Evolutionary conservation across 2,113 vertebrate genomes (phyloP).

Genomic region (Trichomycterus rosablanca): DNA sequence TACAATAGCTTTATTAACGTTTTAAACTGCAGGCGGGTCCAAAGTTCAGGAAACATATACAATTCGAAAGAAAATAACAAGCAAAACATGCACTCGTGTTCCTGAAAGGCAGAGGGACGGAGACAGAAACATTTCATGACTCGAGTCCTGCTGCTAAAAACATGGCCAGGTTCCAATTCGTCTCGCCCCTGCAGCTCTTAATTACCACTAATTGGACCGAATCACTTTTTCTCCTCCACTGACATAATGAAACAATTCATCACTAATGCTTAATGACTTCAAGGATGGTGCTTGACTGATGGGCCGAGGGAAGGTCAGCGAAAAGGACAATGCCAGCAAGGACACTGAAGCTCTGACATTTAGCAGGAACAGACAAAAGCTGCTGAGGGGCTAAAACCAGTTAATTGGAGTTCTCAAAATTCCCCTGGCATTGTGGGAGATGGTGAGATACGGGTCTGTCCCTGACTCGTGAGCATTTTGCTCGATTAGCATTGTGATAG

Average conservation of each 20-base stretch:
- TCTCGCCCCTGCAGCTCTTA: slow-evolving; percentile 62
- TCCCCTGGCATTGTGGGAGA: neutral
- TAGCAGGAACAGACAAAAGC: slow-evolving; percentile 22
- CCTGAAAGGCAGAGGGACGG: slow-evolving; percentile 30
- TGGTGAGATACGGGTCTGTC: neutral
- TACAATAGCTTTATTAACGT: too few relatives aligned
- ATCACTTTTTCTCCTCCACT: slow-evolving; percentile 50
- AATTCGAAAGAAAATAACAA: neutral
- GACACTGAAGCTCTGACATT: slow-evolving; percentile 32
- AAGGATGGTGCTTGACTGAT: slow-evolving; percentile 54
- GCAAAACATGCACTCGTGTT: slow-evolving; percentile 45
- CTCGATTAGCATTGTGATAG: too few relatives aligned
- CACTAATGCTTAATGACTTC: slow-evolving; percentile 72
- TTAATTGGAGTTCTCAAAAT: slow-evolving; percentile 23
- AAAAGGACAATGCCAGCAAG: slow-evolving; percentile 39
- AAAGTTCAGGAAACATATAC: too few relatives aligned
- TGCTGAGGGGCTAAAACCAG: slow-evolving; percentile 31
- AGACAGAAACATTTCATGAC: slow-evolving; percentile 23
- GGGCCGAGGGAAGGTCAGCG: slow-evolving; percentile 61
- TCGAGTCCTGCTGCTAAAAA: slow-evolving; percentile 47
- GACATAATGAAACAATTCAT: slow-evolving; percentile 72
- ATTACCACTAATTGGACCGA: slow-evolving; percentile 70
- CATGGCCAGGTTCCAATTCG: slow-evolving; percentile 46
- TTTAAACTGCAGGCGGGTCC: too few relatives aligned
- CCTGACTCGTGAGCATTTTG: neutral